phyloP scores from a whole-genome alignment of 2,888 invertebrate species.

The Germaria angustata region DNA sequence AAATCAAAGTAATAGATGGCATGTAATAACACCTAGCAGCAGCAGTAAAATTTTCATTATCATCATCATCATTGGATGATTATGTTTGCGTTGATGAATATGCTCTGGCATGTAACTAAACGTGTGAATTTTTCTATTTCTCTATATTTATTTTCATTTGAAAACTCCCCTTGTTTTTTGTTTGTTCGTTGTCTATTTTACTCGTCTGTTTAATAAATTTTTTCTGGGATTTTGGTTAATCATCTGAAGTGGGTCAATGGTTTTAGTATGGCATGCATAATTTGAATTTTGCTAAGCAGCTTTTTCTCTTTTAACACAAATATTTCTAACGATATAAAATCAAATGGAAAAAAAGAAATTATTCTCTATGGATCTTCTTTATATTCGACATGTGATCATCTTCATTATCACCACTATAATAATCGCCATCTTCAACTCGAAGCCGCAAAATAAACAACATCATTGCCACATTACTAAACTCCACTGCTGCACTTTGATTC shows the following conservation, averaged over 20 bases:
- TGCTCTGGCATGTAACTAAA: constrained; percentile 25
- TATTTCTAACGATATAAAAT: constrained; percentile 4
- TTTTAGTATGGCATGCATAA: constrained; percentile 54
- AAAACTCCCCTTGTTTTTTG: not conserved
- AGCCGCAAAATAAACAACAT: constrained; percentile 46
- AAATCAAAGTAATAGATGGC: not conserved
- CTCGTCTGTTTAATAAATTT: constrained; percentile 31
- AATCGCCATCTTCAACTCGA: not conserved
- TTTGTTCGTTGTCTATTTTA: constrained; percentile 12
- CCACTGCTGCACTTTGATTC: constrained; percentile 9
- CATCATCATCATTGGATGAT: not conserved
- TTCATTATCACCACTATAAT: too few relatives aligned
- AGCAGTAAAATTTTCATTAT: not conserved
- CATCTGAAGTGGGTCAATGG: constrained; percentile 63
- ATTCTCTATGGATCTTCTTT: constrained; percentile 42
- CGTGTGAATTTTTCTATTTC: constrained; percentile 48
- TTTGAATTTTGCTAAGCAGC: not conserved
- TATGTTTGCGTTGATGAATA: not conserved
- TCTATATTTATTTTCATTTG: not conserved
- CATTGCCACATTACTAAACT: constrained; percentile 18
- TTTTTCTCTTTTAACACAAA: not conserved
- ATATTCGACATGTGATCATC: constrained; percentile 62
- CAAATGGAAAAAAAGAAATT: constrained; percentile 17
- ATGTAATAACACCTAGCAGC: not conserved
- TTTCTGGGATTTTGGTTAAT: constrained; percentile 53